Evolutionary conservation across 2,888 invertebrate species (phyloP).

Genomic region (Parnassius smintheus): DNA sequence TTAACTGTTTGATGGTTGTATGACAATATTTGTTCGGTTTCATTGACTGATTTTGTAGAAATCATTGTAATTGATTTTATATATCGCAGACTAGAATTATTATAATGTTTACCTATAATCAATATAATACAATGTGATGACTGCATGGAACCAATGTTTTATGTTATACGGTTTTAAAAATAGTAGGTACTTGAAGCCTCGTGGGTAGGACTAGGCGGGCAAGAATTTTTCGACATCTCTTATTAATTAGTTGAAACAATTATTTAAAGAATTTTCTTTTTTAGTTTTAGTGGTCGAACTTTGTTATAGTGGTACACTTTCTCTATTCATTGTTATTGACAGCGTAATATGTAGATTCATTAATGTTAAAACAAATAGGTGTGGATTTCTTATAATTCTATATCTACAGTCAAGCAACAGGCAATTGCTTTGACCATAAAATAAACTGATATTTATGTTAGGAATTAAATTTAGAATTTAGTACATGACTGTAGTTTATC

Average conservation of each 20-base stretch:
- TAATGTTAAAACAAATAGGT: not conserved
- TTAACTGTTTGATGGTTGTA: conserved; percentile 10
- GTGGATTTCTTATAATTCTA: conserved; percentile 1
- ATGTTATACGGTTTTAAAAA: conserved; percentile 9
- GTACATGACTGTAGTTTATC: not conserved
- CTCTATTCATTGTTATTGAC: not conserved
- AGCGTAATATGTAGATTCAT: not conserved
- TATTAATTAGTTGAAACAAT: not conserved
- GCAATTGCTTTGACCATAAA: no score
- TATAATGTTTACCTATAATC: conserved; percentile 4
- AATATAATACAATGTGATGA: conserved; percentile 19
- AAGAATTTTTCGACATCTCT: not conserved
- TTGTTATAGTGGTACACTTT: not conserved
- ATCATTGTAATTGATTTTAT: conserved; percentile 14
- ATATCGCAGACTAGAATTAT: conserved; percentile 14
- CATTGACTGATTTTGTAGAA: conserved; percentile 32
- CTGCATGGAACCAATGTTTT: conserved; percentile 22
- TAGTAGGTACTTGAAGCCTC: no score
- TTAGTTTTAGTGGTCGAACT: not conserved
- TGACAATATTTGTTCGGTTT: conserved; percentile 28
- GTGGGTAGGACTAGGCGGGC: not conserved
- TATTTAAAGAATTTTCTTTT: no score
- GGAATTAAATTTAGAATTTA: no score
- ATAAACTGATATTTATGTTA: no score
- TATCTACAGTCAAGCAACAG: no score